These are phyloP conservation scores for Steromphala cineraria DNA, from an alignment of 2,888 invertebrate genomes.

Conservation along the genomic window DNA sequence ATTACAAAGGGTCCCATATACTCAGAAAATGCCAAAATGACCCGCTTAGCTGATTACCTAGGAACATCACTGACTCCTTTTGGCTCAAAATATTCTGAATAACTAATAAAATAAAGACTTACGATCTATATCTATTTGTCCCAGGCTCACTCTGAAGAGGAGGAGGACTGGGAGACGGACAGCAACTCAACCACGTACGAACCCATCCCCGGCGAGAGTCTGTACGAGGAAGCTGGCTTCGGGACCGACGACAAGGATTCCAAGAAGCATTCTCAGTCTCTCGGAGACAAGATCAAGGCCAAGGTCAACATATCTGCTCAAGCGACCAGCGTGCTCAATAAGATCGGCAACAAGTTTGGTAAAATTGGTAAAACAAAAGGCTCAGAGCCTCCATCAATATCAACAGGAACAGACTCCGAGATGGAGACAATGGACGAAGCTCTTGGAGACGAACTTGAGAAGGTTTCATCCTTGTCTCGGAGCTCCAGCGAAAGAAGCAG, in stretches of 20 bases:
- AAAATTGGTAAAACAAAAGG: constrained; percentile 34
- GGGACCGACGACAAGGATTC: not conserved
- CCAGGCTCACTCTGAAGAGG: constrained; percentile 37
- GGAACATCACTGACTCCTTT: no score
- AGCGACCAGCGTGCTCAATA: constrained; percentile 31
- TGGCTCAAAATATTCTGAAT: no score
- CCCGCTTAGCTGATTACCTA: no score
- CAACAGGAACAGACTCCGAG: constrained; percentile 52
- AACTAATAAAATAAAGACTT: no score
- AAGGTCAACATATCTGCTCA: constrained; percentile 39
- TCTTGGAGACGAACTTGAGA: constrained; percentile 31
- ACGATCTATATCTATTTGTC: no score
- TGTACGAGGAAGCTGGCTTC: constrained; percentile 41
- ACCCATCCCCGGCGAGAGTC: constrained; percentile 33
- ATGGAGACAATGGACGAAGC: constrained; percentile 41
- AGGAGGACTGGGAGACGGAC: constrained; percentile 35
- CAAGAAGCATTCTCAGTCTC: not conserved
- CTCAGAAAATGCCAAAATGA: no score
- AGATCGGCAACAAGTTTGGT: constrained; percentile 29
- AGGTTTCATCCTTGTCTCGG: constrained; percentile 34
- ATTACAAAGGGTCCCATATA: no score
- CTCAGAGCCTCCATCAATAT: constrained; percentile 13
- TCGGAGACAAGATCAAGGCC: constrained; percentile 31
- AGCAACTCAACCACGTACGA: constrained; percentile 36
- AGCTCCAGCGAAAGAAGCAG: constrained; percentile 47